Evolutionary conservation across 2,797 vertebrate genomes (phyloP).

Genomic region (Cyprinella venusta): DNA sequence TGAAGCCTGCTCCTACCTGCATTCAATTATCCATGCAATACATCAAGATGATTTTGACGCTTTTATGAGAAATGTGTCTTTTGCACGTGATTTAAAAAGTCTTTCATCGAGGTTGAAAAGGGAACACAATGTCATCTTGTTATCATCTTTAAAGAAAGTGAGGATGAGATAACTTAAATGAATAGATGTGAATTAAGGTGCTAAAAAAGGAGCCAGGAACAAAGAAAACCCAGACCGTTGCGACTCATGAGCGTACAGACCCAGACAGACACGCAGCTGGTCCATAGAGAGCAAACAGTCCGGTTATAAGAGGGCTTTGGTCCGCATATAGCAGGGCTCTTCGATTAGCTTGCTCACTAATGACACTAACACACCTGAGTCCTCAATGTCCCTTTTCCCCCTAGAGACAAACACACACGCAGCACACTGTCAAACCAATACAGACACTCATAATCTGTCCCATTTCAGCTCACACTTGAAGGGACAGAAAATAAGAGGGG

Average conservation of each 20-base stretch:
- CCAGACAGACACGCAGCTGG: conserved; percentile 37
- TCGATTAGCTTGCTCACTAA: conserved; percentile 64
- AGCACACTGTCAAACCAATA: conserved; percentile 3
- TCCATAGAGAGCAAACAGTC: conserved; percentile 36
- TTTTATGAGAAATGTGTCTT: conserved; percentile 11
- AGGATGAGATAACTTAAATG: conserved; percentile 11
- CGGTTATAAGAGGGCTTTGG: conserved; percentile 42
- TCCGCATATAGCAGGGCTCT: conserved; percentile 43
- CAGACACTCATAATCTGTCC: neutral
- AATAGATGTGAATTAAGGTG: conserved; percentile 19
- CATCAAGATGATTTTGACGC: neutral
- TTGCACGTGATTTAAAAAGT: neutral
- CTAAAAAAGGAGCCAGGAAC: conserved; percentile 16
- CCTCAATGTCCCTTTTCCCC: conserved; percentile 62
- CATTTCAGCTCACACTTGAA: conserved; percentile 23
- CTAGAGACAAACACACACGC: conserved; percentile 19
- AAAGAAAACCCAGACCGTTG: conserved; percentile 27
- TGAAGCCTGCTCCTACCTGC: no score
- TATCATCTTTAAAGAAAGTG: conserved; percentile 11
- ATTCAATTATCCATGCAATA: neutral
- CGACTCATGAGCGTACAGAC: neutral
- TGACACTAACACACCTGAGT: conserved; percentile 76
- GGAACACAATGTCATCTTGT: conserved; percentile 11
- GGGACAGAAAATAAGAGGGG: neutral
- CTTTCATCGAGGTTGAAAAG: neutral